Conservation (phyloP, 1,140 invertebrate genomes). For the Zaprionus capensis region DNA sequence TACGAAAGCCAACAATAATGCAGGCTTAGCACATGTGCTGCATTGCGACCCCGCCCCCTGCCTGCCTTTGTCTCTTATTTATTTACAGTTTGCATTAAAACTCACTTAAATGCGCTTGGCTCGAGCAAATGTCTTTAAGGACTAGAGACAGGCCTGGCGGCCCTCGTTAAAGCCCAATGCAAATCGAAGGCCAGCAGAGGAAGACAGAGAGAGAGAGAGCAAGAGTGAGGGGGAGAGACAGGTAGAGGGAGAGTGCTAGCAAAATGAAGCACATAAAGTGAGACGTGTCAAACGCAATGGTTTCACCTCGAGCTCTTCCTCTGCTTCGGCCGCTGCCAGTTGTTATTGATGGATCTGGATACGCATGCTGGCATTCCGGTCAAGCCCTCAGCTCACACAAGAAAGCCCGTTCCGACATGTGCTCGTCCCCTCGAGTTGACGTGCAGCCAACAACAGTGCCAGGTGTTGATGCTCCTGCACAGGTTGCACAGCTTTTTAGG, state of each 20-base stretch:
- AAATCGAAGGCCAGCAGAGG: neutral
- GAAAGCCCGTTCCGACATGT: neutral
- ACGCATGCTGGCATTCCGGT: neutral
- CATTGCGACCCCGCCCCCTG: neutral
- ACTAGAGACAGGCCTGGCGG: constrained; percentile 17
- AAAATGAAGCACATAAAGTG: constrained; percentile 8
- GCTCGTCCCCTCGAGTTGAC: no score
- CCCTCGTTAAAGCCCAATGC: neutral
- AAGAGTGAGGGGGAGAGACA: neutral
- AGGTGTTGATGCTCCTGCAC: neutral
- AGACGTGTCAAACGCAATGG: neutral
- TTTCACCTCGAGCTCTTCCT: neutral
- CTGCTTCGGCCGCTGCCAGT: neutral
- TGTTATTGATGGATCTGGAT: constrained; percentile 5
- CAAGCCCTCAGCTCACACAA: neutral
- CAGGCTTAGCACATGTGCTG: constrained; percentile 53
- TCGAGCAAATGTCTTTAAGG: constrained; percentile 47
- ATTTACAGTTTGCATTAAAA: constrained; percentile 74
- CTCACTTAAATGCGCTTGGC: constrained; percentile 69
- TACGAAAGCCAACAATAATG: constrained; percentile 21
- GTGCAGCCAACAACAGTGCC: neutral
- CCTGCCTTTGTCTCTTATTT: constrained; percentile 45
- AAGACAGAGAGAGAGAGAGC: neutral
- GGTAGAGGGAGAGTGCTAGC: neutral
- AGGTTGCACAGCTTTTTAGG: neutral